Conservation (phyloP, 2,888 invertebrate species). For the Sphaerophoria rueppellii region DNA sequence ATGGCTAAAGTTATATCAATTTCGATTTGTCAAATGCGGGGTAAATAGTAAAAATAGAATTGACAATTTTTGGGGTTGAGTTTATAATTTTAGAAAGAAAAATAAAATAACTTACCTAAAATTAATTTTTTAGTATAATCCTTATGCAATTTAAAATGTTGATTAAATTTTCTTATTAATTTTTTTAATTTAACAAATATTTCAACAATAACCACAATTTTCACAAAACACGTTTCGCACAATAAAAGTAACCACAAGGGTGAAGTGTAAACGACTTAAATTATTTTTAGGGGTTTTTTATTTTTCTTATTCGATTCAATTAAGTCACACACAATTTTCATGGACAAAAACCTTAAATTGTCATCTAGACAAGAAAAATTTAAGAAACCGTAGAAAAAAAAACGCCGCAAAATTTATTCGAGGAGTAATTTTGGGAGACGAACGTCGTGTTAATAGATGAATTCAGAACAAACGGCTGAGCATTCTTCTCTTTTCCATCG, state of each 20-base stretch:
- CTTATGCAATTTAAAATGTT: conserved; percentile 29
- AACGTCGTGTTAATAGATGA: conserved; percentile 41
- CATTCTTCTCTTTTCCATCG: conserved; percentile 74
- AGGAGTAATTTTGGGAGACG: conserved; percentile 48
- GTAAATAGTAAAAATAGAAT: conserved; percentile 48
- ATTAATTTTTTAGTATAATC: conserved; percentile 25
- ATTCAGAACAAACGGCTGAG: conserved; percentile 61
- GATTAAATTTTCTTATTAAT: not conserved
- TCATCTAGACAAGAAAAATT: conserved; percentile 21
- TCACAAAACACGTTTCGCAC: conserved; percentile 34
- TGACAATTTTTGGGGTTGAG: conserved; percentile 10
- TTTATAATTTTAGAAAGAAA: conserved; percentile 13
- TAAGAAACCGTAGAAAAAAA: conserved; percentile 35
- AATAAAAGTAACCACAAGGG: conserved; percentile 10
- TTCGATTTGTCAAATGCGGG: conserved; percentile 46
- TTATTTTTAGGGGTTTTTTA: not conserved
- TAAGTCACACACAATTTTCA: not conserved
- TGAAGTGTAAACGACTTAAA: not conserved
- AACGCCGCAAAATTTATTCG: conserved; percentile 56
- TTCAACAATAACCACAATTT: conserved; percentile 29
- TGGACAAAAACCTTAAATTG: not conserved
- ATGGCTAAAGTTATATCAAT: conserved; percentile 32
- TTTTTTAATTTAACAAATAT: not conserved
- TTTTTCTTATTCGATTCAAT: conserved; percentile 22
- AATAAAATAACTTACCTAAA: conserved; percentile 21